Percentiles rank a stretch among this genome's conserved stretches.
Evolutionary conservation across 1,140 invertebrate genomes (phyloP).

Genomic region (Tetraneura akinire): DNA sequence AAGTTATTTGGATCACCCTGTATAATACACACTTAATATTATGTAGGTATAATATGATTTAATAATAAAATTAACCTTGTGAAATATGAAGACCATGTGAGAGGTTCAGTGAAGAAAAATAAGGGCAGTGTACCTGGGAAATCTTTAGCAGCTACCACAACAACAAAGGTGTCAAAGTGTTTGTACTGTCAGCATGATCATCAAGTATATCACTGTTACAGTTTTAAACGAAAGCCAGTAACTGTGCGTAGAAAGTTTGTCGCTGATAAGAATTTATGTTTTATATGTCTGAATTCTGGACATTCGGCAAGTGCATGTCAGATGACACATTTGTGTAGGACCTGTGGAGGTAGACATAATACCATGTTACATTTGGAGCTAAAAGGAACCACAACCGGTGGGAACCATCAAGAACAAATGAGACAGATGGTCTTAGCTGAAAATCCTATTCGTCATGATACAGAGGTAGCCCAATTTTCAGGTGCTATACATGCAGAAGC

Average conservation of each 20-base stretch:
- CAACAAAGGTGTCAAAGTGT: not conserved
- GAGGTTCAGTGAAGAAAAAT: not conserved
- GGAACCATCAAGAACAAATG: too few relatives aligned
- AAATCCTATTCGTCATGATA: not conserved
- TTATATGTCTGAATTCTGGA: not conserved
- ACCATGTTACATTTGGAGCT: not conserved
- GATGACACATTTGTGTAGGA: not conserved
- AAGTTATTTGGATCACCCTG: too few relatives aligned
- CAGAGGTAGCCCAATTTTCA: not conserved
- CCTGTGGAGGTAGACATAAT: not conserved
- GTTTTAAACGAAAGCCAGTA: slow-evolving; percentile 10
- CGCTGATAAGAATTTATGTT: not conserved
- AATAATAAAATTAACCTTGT: too few relatives aligned
- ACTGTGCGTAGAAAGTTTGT: not conserved
- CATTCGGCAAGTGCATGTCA: not conserved
- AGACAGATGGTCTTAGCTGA: not conserved
- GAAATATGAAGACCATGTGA: too few relatives aligned
- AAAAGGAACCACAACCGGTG: too few relatives aligned
- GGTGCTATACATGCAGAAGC: not conserved
- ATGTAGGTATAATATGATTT: too few relatives aligned
- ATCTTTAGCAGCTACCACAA: not conserved
- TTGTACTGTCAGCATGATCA: not conserved
- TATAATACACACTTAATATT: too few relatives aligned
- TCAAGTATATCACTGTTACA: not conserved
- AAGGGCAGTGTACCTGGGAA: not conserved